A percentile compares a stretch with the other conserved stretches of the same genome.
Conservation (phyloP, 2,113 vertebrate species). For the Chloropsis hardwickii region DNA sequence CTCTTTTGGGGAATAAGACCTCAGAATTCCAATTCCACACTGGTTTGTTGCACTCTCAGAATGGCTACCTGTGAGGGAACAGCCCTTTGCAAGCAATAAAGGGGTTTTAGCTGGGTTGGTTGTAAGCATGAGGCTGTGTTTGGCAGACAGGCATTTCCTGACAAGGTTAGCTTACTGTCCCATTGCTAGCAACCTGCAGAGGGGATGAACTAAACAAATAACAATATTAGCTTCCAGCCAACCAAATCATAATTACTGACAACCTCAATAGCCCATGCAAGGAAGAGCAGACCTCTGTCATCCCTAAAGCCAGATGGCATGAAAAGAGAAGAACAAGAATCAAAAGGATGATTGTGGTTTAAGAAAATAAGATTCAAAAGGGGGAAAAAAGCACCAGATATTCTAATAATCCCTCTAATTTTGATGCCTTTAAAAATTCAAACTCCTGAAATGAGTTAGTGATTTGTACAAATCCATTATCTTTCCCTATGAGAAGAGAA, state of each 20-base stretch:
- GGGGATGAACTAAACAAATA: constrained; percentile 56
- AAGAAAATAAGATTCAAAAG: constrained; percentile 46
- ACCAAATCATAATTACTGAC: constrained; percentile 48
- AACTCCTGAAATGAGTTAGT: constrained; percentile 55
- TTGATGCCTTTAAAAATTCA: constrained; percentile 24
- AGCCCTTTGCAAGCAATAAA: background rate
- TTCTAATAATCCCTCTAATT: constrained; percentile 34
- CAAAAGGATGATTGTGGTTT: background rate
- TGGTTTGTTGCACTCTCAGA: background rate
- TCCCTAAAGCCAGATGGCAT: constrained; percentile 27
- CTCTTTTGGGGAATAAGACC: background rate
- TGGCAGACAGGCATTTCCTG: background rate
- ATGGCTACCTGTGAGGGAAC: background rate
- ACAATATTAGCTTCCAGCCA: constrained; percentile 47
- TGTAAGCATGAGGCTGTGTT: background rate
- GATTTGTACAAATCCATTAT: constrained; percentile 73
- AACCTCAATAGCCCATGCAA: constrained; percentile 16
- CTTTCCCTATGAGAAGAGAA: constrained; percentile 68
- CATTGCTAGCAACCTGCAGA: constrained; percentile 28
- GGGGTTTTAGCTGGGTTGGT: background rate
- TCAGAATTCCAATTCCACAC: background rate
- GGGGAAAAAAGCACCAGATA: background rate
- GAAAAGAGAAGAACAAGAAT: constrained; percentile 15
- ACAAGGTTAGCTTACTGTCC: constrained; percentile 42
- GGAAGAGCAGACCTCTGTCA: background rate